phyloP scores from a whole-genome alignment of 1,140 invertebrate genomes.

The Lutraria rhynchaena region DNA sequence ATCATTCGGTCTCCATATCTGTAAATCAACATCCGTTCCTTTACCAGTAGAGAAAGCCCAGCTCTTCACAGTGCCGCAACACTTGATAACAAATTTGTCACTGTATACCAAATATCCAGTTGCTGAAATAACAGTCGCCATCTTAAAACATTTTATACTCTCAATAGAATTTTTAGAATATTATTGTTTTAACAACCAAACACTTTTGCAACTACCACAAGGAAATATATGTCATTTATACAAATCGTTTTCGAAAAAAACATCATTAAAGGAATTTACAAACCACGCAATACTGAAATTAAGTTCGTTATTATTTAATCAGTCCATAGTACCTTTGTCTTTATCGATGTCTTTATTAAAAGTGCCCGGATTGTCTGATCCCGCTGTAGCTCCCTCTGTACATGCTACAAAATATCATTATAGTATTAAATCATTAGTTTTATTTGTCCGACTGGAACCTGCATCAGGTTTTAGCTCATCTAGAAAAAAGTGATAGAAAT shows the following conservation, averaged over 20 bases:
- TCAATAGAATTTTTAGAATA: not conserved
- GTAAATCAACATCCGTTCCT: constrained; percentile 18
- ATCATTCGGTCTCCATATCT: constrained; percentile 38
- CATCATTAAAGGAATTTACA: not conserved
- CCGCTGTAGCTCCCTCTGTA: not conserved
- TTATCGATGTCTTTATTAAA: constrained; percentile 24
- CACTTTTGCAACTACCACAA: not conserved
- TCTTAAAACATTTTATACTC: not conserved
- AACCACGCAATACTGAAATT: not conserved
- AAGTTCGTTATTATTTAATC: not conserved
- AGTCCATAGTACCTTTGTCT: constrained; percentile 29
- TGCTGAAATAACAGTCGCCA: not conserved
- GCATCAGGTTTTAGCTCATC: no score
- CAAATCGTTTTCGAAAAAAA: not conserved
- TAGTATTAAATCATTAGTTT: no score
- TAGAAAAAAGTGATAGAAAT: no score
- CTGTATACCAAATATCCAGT: constrained; percentile 46
- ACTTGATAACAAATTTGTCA: constrained; percentile 5
- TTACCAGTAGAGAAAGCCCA: constrained; percentile 49
- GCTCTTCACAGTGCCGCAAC: constrained; percentile 30
- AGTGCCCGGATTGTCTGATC: constrained; percentile 1
- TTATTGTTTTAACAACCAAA: not conserved
- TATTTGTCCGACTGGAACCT: no score
- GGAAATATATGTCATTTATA: not conserved
- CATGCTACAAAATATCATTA: constrained; percentile 8